A percentile compares a stretch with the other conserved stretches of the same genome.
These are phyloP conservation scores for Pelosia muscerda DNA, from an alignment of 2,888 invertebrate genomes.

Conservation along the genomic window DNA sequence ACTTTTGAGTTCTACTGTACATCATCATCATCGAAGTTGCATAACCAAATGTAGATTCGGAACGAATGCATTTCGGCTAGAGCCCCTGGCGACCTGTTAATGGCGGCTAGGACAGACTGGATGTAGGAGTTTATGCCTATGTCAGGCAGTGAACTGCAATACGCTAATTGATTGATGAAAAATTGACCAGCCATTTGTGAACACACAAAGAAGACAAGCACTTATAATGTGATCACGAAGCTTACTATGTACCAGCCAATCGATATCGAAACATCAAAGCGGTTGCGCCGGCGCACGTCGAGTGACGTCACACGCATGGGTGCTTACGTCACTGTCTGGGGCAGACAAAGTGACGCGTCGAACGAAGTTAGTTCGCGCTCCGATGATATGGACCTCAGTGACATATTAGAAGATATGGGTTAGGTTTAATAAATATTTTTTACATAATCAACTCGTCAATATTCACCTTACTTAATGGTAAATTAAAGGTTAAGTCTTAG, in stretches of 20 bases:
- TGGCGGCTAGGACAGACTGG: too few species aligned
- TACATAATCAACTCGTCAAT: neutral
- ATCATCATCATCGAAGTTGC: too few species aligned
- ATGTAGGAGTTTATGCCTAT: too few species aligned
- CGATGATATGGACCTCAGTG: slow-evolving; percentile 2
- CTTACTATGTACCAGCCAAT: neutral
- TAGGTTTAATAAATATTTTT: neutral
- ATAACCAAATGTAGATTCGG: too few species aligned
- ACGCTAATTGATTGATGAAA: neutral
- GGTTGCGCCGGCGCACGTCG: slow-evolving; percentile 39
- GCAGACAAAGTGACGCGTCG: slow-evolving; percentile 14
- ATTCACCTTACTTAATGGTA: too few species aligned
- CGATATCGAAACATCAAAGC: slow-evolving; percentile 37
- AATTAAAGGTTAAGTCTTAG: too few species aligned
- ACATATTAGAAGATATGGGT: slow-evolving; percentile 6
- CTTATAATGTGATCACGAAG: neutral
- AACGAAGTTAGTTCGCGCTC: slow-evolving; percentile 4
- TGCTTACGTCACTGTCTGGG: slow-evolving; percentile 26
- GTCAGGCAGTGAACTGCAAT: too few species aligned
- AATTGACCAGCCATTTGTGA: neutral
- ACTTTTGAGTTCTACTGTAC: too few species aligned
- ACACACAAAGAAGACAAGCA: neutral
- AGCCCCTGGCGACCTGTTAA: too few species aligned
- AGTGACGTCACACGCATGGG: slow-evolving; percentile 43
- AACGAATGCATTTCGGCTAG: too few species aligned